Evolutionary conservation across 2,113 vertebrate genomes (phyloP), one percentile per base, ranked within the genome.

Genomic region (Nycticebus coucang): DNA sequence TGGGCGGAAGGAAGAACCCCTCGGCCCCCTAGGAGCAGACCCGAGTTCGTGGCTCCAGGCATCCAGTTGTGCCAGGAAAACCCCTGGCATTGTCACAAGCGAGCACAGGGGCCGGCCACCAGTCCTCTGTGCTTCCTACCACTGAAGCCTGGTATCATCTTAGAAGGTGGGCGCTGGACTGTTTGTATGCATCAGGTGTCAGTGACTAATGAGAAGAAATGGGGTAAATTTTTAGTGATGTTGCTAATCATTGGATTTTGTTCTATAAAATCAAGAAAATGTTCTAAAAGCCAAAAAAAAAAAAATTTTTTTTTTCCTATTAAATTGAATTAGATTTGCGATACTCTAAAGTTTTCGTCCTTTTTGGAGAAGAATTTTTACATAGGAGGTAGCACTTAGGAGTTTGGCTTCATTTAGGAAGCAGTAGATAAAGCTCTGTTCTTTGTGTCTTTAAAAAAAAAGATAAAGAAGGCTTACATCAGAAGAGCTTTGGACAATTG

Each of bases 281-380:
- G 94, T 98, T 98, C 96, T 98, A 97, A 98, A 99, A 99, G 99
- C 98, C 99, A 99, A 99, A n/a, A n/a, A n/a, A n/a, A n/a, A n/a
- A n/a, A n/a, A n/a, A n/a, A n/a, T n/a, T n/a, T n/a, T n/a, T 41
- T 41, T 41, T 41, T 41, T 41, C 41, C 41, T 41, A 41, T 41
- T 41, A 41, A 41, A 41, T 41, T 41, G 41, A 41, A 41, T 41
- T 41, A 41, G 41, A 41, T 68, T 60, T 83, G 75, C 50, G 55
- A 2, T 57, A 26, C 66, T 62, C 7, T 2, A 9, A 37, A 28
- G 30, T 57, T 77, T 37, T 74, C 3, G 68, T 86, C n/a, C 75
- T 89, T 92, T 66, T 10, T 83, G 74, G 45, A 8, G 15, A 24
- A 45, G 33, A n/a, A 19, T 68, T 35, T 91, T 6, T 86, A 9